Evolutionary conservation across 2,113 vertebrate species (phyloP), one percentile per base, ranked within the genome.

Genomic region (Nicator chloris): DNA sequence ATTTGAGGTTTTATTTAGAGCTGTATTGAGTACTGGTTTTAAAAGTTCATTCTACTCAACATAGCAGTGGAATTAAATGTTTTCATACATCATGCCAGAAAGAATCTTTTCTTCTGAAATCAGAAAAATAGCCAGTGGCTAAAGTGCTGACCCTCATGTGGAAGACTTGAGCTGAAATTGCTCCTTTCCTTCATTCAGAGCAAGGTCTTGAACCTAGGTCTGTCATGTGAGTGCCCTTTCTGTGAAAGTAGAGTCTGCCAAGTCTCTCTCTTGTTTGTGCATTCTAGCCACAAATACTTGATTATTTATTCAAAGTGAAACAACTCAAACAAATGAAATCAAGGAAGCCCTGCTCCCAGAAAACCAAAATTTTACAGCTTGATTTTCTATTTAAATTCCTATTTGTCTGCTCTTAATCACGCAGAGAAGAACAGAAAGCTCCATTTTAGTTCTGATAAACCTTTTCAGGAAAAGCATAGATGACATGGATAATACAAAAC

Each of bases 151-250:
- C 76, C 57, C 26, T 82, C 42, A 18, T 23, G 35, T 73, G 26
- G 42, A 92, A 70, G 35, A 20, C 39, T 42, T 51, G 35, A 82
- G 42, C 49, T 90, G 66, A 88, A 61, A 95, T 92, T 86, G 53
- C 66, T 92, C 44, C 44, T 91, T 94, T 95, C 88, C 59, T 90
- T 88, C 50, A 61, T 21, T 90, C 40, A 69, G 57, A 90, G 49
- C 65, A 82, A 87, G 73, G 88, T 91, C 96, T 93, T 96, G 87
- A 96, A 87, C 87, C 54, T 65, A 20, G 22, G 15, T 92, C 75
- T 90, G n/a, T 68, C 56, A 50, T 49, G 13, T 76, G 26, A 94
- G 33, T 56, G 49, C 73, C 49, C 16, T 63, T 26, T 73, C 60
- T 82, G 57, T 69, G 76, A 68, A 85, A 82, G 14, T 8, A n/a